A percentile compares a stretch with the other conserved stretches of the same genome.
Conservation (phyloP, 2,888 invertebrate genomes). For the Papilio elwesi region DNA sequence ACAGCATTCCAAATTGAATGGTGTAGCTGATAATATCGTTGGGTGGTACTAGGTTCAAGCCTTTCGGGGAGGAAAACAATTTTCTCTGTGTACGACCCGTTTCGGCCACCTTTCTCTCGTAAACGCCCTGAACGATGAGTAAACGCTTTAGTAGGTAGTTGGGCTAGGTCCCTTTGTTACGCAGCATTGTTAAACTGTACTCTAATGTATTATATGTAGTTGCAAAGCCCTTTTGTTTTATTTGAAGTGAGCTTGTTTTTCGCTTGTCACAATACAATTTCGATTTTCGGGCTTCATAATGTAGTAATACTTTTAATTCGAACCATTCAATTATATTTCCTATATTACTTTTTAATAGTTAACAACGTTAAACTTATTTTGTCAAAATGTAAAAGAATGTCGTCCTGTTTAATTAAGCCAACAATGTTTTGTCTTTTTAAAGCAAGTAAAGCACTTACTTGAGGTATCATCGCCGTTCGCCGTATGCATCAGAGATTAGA, state of each 20-base stretch:
- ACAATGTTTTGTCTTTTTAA: too few species aligned
- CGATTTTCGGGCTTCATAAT: background rate
- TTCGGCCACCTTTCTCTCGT: slow-evolving; percentile 60
- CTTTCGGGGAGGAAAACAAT: slow-evolving; percentile 65
- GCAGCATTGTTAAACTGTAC: slow-evolving; percentile 26
- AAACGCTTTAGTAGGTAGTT: slow-evolving; percentile 51
- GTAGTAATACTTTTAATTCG: background rate
- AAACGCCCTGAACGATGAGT: slow-evolving; percentile 57
- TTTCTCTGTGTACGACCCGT: slow-evolving; percentile 58
- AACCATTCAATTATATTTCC: too few species aligned
- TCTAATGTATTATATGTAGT: background rate
- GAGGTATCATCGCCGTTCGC: too few species aligned
- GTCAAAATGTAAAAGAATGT: too few species aligned
- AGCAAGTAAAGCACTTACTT: too few species aligned
- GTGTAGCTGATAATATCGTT: slow-evolving; percentile 61
- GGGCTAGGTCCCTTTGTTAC: slow-evolving; percentile 39
- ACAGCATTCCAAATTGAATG: slow-evolving; percentile 57
- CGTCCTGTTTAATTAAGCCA: too few species aligned
- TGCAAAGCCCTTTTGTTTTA: slow-evolving; percentile 28
- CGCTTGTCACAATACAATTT: background rate
- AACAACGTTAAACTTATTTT: too few species aligned
- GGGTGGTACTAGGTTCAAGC: slow-evolving; percentile 54
- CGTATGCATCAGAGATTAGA: too few species aligned
- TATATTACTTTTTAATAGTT: too few species aligned
- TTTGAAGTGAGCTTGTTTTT: slow-evolving; percentile 2